Conservation (phyloP, 2,888 invertebrate genomes). For the Physocephala rufipes region DNA sequence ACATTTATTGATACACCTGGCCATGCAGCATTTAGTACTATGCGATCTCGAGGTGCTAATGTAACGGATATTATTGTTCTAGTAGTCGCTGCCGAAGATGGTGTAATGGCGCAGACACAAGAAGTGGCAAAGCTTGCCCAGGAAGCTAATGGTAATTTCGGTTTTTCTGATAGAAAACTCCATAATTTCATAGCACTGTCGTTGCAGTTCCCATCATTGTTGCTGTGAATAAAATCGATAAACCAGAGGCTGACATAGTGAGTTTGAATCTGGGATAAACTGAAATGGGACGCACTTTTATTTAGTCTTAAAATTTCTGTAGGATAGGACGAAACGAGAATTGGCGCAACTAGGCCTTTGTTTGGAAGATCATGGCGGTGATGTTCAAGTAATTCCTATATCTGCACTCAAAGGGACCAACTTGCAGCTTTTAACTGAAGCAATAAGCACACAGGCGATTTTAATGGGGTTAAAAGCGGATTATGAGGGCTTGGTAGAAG, state of each 20-base stretch:
- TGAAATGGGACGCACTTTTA: neutral
- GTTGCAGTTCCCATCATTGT: conserved; percentile 91
- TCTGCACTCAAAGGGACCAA: conserved; percentile 89
- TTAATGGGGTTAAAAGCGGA: conserved; percentile 88
- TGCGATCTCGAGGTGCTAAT: conserved; percentile 93
- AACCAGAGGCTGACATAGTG: conserved; percentile 88
- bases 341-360: conserved; percentile 81
- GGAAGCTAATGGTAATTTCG: conserved; percentile 73
- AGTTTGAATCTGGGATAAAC: conserved; percentile 59
- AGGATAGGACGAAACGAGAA: conserved; percentile 80
- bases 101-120: conserved; percentile 96
- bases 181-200: conserved; percentile 28
- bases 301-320: conserved; percentile 47
- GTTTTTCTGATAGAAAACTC: neutral
- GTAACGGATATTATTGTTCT: conserved; percentile 94
- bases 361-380: conserved; percentile 90
- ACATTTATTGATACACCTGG: conserved; percentile 99
- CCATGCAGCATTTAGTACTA: conserved; percentile 95
- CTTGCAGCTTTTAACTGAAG: conserved; percentile 81
- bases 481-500: conserved; percentile 85
- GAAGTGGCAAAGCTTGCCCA: conserved; percentile 90
- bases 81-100: conserved; percentile 98
- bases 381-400: conserved; percentile 88
- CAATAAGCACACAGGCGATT: conserved; percentile 84
- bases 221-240: conserved; percentile 98